These are phyloP conservation scores for Rotaria magnacalcarata DNA, from an alignment of 2,888 invertebrate species.

Conservation along the genomic window DNA sequence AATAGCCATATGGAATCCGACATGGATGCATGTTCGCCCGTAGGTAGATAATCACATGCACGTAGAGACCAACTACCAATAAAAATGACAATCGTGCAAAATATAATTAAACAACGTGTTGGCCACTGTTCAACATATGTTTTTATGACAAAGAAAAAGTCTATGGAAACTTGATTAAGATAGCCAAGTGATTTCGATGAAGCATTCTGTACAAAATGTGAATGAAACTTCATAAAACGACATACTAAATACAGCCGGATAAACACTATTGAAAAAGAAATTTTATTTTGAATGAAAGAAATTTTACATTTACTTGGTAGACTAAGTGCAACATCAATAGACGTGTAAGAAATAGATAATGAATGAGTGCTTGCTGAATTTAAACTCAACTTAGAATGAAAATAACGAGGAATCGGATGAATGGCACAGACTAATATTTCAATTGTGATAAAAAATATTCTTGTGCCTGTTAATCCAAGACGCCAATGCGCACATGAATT, in stretches of 20 bases:
- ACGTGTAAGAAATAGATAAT: no score
- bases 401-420: constrained; percentile 53
- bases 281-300: no score
- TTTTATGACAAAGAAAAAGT: constrained; percentile 66
- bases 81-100: constrained; percentile 53
- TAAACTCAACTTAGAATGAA: no score
- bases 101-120: constrained; percentile 54
- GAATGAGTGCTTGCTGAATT: no score
- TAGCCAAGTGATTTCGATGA: constrained; percentile 58
- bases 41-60: constrained; percentile 54
- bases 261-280: constrained; percentile 45
- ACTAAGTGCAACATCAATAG: constrained; percentile 47
- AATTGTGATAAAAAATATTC: constrained; percentile 66
- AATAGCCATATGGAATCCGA: constrained; percentile 59
- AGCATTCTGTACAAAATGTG: constrained; percentile 57
- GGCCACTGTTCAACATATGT: constrained; percentile 57
- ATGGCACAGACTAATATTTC: constrained; percentile 64
- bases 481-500: constrained; percentile 57
- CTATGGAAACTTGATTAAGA: constrained; percentile 93
- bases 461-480: constrained; percentile 52
- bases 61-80: constrained; percentile 54
- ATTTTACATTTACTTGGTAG: neutral
- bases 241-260: neutral
- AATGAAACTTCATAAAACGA: constrained; percentile 55
- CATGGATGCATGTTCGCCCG: constrained; percentile 52